Evolutionary conservation across 2,888 invertebrate genomes (phyloP).

Genomic region (Oligia latruncula): DNA sequence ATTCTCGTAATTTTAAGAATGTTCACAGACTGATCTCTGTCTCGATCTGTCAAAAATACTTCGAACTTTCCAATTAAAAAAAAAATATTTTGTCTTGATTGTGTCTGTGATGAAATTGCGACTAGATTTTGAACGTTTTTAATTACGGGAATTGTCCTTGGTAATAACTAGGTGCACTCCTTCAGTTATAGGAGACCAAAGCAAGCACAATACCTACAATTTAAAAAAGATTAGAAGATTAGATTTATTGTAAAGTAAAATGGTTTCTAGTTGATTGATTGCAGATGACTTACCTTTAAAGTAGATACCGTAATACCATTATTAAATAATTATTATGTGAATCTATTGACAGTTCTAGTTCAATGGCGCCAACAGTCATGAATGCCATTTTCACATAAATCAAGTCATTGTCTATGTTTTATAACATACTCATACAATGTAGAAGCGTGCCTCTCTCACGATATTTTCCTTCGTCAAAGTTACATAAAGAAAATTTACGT

Average conservation of each 20-base stretch:
- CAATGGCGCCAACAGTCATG: constrained; percentile 30
- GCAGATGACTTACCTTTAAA: not conserved
- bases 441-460: constrained; percentile 34
- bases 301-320: not conserved
- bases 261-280: not conserved
- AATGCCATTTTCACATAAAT: constrained; percentile 52
- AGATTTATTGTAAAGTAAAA: not conserved
- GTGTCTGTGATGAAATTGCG: too few species aligned
- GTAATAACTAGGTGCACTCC: too few species aligned
- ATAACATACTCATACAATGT: constrained; percentile 30
- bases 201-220: too few species aligned
- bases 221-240: not conserved
- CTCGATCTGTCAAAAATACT: too few species aligned
- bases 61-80: too few species aligned
- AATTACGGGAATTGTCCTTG: too few species aligned
- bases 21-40: too few species aligned
- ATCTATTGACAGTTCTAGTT: constrained; percentile 47
- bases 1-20: too few species aligned
- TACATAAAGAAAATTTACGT: constrained; percentile 44
- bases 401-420: constrained; percentile 53
- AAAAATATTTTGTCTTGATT: too few species aligned
- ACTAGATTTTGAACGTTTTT: too few species aligned
- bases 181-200: too few species aligned
- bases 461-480: constrained; percentile 37
- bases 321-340: constrained; percentile 28